Conservation (phyloP, 2,888 invertebrate species). For the Galerucella calmariensis region DNA sequence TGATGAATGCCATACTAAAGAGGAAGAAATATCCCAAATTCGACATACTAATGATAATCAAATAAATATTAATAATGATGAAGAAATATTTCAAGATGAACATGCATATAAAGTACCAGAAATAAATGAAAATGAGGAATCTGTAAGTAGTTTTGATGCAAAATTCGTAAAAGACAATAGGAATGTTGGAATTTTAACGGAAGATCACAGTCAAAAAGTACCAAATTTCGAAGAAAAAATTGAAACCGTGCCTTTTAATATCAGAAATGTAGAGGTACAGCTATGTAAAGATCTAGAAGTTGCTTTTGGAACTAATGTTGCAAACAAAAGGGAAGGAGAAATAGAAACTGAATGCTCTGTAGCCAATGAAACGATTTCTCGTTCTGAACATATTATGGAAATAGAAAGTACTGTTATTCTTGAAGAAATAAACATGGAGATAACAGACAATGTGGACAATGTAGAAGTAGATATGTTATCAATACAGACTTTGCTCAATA, state of each 20-base stretch:
- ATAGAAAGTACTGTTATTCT: not conserved
- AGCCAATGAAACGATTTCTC: not conserved
- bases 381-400: not conserved
- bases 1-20: too few species aligned
- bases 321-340: not conserved
- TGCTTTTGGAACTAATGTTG: not conserved
- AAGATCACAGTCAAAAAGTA: not conserved
- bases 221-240: not conserved
- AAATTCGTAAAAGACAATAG: not conserved
- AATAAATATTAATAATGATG: not conserved
- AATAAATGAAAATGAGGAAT: not conserved
- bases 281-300: not conserved
- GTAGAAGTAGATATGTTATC: not conserved
- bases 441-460: not conserved
- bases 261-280: not conserved
- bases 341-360: not conserved
- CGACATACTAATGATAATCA: too few species aligned
- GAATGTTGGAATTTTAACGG: not conserved
- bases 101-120: not conserved
- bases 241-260: not conserved
- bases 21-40: not conserved
- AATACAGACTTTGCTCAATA: not conserved
- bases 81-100: not conserved
- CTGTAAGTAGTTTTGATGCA: not conserved
- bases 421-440: not conserved